phyloP scores from a whole-genome alignment of 2,113 vertebrate species.

The Heliornis fulica region DNA sequence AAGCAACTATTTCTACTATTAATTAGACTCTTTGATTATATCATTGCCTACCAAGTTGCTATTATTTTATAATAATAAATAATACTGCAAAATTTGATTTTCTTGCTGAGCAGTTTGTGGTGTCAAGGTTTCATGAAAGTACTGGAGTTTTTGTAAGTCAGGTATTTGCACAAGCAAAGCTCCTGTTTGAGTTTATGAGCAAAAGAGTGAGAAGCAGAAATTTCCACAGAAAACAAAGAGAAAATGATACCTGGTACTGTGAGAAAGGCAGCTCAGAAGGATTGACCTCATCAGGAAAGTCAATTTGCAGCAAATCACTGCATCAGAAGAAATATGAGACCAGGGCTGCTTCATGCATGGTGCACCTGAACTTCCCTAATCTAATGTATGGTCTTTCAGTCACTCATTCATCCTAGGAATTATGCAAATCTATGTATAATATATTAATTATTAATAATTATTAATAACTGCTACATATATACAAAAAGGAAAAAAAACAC shows the following conservation, averaged over 20 bases:
- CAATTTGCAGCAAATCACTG: background rate
- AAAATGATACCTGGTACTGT: background rate
- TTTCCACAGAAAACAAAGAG: background rate
- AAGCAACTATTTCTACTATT: background rate
- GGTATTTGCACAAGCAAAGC: background rate
- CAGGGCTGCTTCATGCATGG: accelerated
- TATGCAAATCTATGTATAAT: too few species aligned
- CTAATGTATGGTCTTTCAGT: background rate
- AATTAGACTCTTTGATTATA: background rate
- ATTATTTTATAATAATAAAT: background rate
- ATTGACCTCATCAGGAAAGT: background rate
- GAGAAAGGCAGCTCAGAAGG: background rate
- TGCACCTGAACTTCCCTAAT: accelerated
- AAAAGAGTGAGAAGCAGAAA: background rate
- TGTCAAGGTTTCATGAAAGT: background rate
- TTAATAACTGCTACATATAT: background rate
- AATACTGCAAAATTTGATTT: background rate
- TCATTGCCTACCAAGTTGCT: background rate
- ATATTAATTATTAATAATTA: too few species aligned
- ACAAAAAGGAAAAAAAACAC: background rate
- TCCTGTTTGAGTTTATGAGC: background rate
- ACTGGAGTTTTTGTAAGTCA: background rate
- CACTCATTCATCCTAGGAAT: background rate
- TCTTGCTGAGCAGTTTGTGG: background rate
- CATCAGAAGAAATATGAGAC: accelerated